phyloP scores from a whole-genome alignment of 2,797 vertebrate species.

The Hydrocynus forskahlii region DNA sequence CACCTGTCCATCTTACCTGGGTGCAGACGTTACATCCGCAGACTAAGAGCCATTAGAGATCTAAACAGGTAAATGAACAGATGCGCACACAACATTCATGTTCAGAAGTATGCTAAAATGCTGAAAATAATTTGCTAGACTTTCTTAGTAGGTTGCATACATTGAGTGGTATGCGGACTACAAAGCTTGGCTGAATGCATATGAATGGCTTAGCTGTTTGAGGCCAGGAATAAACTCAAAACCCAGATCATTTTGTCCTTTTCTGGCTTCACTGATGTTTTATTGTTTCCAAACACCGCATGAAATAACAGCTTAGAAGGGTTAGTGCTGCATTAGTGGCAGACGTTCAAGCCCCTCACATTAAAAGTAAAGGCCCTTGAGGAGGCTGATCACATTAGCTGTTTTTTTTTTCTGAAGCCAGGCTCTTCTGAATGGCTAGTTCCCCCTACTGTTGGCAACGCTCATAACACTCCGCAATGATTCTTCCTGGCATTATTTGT shows the following conservation, averaged over 20 bases:
- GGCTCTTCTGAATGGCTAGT: conserved; percentile 5
- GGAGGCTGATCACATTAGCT: background rate
- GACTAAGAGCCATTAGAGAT: conserved; percentile 94
- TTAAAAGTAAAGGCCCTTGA: conserved; percentile 10
- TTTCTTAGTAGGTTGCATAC: background rate
- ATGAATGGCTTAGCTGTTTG: background rate
- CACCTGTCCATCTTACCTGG: conserved; percentile 95
- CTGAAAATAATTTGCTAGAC: too few species aligned
- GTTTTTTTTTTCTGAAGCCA: background rate
- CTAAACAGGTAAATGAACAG: conserved; percentile 87
- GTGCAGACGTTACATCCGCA: conserved; percentile 96
- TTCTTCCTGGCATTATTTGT: conserved; percentile 7
- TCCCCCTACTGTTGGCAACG: conserved; percentile 51
- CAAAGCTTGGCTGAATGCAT: background rate
- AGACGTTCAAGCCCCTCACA: conserved; percentile 36
- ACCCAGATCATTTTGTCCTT: background rate
- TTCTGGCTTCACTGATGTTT: conserved; percentile 1
- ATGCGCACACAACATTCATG: background rate
- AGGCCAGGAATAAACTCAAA: background rate
- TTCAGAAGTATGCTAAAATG: background rate
- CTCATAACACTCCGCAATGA: conserved; percentile 30
- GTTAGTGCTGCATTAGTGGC: conserved; percentile 41
- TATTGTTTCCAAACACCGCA: conserved; percentile 23
- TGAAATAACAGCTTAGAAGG: conserved; percentile 33
- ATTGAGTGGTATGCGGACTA: background rate